phyloP scores from a whole-genome alignment of 2,797 vertebrate species.

The Serranus cabrilla region DNA sequence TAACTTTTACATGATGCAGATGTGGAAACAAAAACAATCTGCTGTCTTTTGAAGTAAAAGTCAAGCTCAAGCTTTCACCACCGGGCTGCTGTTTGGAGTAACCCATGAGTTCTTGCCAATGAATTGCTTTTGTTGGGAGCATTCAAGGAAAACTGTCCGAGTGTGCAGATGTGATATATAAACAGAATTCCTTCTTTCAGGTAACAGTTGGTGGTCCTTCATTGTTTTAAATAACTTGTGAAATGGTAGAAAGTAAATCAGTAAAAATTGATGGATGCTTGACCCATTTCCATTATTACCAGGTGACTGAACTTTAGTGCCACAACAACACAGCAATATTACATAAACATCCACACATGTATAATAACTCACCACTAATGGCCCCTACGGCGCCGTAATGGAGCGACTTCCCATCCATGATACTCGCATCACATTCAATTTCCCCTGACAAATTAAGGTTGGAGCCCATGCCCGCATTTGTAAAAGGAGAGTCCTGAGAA shows the following conservation, averaged over 20 bases:
- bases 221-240: neutral
- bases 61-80: conserved; percentile 37
- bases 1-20: conserved; percentile 48
- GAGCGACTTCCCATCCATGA: conserved; percentile 98
- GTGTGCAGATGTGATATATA: conserved; percentile 3
- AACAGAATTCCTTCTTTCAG: conserved; percentile 15
- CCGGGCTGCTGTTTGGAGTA: conserved; percentile 31
- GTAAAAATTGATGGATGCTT: conserved; percentile 12
- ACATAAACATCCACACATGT: conserved; percentile 11
- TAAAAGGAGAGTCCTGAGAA: conserved; percentile 97
- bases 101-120: conserved; percentile 20
- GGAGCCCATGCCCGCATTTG: conserved; percentile 98
- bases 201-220: conserved; percentile 7
- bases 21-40: conserved; percentile 48
- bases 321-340: conserved; percentile 11
- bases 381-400: conserved; percentile 98
- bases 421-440: conserved; percentile 99
- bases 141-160: conserved; percentile 20
- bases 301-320: conserved; percentile 17
- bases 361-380: conserved; percentile 91
- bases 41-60: conserved; percentile 37
- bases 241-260: conserved; percentile 35
- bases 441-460: conserved; percentile 97
- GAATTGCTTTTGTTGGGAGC: conserved; percentile 29
- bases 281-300: neutral